Conservation (phyloP, 2,113 vertebrate genomes). For the Sebastes schlegelii region DNA sequence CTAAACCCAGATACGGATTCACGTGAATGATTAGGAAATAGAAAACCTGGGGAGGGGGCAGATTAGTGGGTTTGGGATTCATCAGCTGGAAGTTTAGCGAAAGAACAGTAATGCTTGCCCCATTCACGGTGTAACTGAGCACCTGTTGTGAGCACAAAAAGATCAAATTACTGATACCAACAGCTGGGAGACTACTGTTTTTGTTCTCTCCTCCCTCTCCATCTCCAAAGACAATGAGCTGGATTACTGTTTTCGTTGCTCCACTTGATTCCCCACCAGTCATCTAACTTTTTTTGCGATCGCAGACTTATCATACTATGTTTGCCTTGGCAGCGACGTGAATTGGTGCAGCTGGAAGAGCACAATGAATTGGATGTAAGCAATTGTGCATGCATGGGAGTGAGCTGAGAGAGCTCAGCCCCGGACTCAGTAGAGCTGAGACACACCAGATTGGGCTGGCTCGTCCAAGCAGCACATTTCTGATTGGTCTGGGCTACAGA, state of each 20-base stretch:
- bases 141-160: slow-evolving; percentile 45
- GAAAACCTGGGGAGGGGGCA: neutral
- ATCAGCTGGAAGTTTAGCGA: slow-evolving; percentile 10
- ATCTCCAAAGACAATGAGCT: slow-evolving; percentile 52
- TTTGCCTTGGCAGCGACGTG: slow-evolving; percentile 57
- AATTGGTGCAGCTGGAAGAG: slow-evolving; percentile 68
- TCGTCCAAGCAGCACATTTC: slow-evolving; percentile 66
- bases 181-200: slow-evolving; percentile 24
- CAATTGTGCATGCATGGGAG: slow-evolving; percentile 71
- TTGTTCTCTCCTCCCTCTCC: slow-evolving; percentile 52
- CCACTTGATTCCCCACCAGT: slow-evolving; percentile 46
- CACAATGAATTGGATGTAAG: slow-evolving; percentile 69
- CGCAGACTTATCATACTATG: slow-evolving; percentile 49
- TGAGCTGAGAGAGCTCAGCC: slow-evolving; percentile 57
- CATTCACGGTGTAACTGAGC: slow-evolving; percentile 8
- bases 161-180: slow-evolving; percentile 44
- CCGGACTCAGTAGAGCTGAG: slow-evolving; percentile 61
- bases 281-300: slow-evolving; percentile 52
- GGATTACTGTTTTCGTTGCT: slow-evolving; percentile 56
- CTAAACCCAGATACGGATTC: slow-evolving; percentile 47
- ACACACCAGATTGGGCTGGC: slow-evolving; percentile 64
- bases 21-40: slow-evolving; percentile 43
- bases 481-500: slow-evolving; percentile 69
- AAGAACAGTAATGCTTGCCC: slow-evolving; percentile 18
- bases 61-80: slow-evolving; percentile 6